phyloP scores from a whole-genome alignment of 2,888 invertebrate species.

The Volucella inflata region DNA sequence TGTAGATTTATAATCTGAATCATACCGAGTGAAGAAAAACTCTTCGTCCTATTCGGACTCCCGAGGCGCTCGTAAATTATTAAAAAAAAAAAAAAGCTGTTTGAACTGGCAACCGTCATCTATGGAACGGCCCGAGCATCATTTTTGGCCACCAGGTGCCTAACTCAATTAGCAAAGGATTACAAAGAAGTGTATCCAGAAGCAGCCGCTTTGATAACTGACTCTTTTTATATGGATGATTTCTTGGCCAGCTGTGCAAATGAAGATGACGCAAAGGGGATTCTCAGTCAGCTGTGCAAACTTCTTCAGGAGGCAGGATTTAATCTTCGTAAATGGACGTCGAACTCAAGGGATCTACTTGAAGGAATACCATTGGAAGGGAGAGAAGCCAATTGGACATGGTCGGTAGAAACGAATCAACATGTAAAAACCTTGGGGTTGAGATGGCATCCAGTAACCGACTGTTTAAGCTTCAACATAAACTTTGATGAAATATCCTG shows the following conservation, averaged over 20 bases:
- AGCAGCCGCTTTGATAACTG: slow-evolving; percentile 15
- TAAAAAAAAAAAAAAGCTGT: too few relatives aligned
- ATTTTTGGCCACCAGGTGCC: slow-evolving; percentile 50
- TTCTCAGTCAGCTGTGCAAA: slow-evolving; percentile 9
- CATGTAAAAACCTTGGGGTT: too few relatives aligned
- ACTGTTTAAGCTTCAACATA: slow-evolving; percentile 13
- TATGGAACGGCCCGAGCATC: slow-evolving; percentile 64
- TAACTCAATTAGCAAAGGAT: slow-evolving; percentile 13
- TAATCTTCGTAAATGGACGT: slow-evolving; percentile 46
- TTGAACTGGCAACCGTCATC: slow-evolving; percentile 61
- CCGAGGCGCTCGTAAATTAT: too few relatives aligned
- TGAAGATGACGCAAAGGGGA: too few relatives aligned
- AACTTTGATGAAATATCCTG: background rate
- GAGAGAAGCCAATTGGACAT: too few relatives aligned
- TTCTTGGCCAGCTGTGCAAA: slow-evolving; percentile 43
- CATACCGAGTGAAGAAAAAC: too few relatives aligned
- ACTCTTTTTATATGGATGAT: slow-evolving; percentile 44
- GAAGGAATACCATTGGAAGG: too few relatives aligned
- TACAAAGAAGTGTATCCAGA: slow-evolving; percentile 3
- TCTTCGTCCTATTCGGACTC: too few relatives aligned
- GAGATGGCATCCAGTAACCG: too few relatives aligned
- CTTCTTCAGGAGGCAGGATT: slow-evolving; percentile 34
- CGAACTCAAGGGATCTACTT: too few relatives aligned
- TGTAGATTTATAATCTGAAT: too few relatives aligned
- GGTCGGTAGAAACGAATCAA: too few relatives aligned